Percentiles rank a stretch among this genome's conserved stretches.
phyloP scores from a whole-genome alignment of 2,797 vertebrate genomes.

The Periparus ater region DNA sequence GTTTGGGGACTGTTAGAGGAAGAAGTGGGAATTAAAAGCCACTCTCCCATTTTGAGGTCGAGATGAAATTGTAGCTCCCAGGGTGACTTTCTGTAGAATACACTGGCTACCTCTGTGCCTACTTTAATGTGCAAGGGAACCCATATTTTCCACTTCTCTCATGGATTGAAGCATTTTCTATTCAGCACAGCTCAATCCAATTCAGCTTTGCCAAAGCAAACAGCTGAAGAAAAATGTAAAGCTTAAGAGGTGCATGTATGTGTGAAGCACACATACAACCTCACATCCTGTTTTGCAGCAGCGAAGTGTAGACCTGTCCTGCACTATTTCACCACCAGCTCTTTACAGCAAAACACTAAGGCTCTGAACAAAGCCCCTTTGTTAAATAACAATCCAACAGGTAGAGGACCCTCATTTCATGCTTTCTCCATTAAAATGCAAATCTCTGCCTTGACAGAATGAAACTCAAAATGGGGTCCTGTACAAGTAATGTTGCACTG shows the following conservation, averaged over 20 bases:
- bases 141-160: neutral
- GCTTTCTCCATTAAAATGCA: neutral
- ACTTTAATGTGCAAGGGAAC: neutral
- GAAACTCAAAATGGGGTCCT: neutral
- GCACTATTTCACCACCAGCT: neutral
- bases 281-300: neutral
- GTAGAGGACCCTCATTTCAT: neutral
- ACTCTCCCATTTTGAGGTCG: neutral
- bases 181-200: neutral
- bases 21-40: neutral
- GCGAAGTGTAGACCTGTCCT: neutral
- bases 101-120: neutral
- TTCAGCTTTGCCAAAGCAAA: neutral
- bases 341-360: neutral
- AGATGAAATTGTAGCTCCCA: neutral
- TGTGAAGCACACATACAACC: neutral
- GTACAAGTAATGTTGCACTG: neutral
- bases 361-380: neutral
- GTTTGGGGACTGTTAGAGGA: neutral
- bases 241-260: neutral
- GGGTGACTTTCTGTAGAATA: neutral
- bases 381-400: neutral
- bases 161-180: neutral
- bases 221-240: neutral
- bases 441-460: neutral